Conservation (phyloP, 1,140 invertebrate species). For the Bradynema listronoti region DNA sequence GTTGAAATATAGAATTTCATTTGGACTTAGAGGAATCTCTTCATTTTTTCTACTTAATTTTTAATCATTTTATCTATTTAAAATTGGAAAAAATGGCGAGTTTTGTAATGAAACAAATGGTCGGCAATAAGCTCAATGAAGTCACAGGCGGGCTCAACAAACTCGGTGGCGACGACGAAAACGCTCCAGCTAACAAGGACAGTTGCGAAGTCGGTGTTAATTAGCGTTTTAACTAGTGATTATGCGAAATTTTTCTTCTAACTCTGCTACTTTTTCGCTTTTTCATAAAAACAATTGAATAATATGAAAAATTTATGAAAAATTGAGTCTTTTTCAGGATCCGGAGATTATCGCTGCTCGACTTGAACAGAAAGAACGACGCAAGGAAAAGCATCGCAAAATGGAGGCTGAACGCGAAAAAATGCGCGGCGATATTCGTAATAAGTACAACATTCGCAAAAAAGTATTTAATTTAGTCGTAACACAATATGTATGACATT, state of each 20-base stretch:
- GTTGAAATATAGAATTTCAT: too few species aligned
- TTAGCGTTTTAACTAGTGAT: not conserved
- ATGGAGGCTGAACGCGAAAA: slow-evolving; percentile 96
- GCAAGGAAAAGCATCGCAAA: slow-evolving; percentile 68
- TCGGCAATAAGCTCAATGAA: slow-evolving; percentile 50
- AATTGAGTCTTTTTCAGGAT: slow-evolving; percentile 5
- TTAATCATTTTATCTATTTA: too few species aligned
- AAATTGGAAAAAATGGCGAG: slow-evolving; percentile 29
- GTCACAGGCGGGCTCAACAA: slow-evolving; percentile 48
- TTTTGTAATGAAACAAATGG: slow-evolving; percentile 47
- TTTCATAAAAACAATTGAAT: not conserved
- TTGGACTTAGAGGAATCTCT: too few species aligned
- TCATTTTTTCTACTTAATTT: too few species aligned
- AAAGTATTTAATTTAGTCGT: slow-evolving; percentile 28
- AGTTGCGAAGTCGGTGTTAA: not conserved
- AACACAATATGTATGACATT: not conserved
- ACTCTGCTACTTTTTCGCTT: not conserved
- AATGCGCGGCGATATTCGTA: slow-evolving; percentile 92
- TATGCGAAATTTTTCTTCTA: not conserved
- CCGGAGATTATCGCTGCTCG: slow-evolving; percentile 59
- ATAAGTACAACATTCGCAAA: slow-evolving; percentile 67
- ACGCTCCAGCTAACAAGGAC: slow-evolving; percentile 40
- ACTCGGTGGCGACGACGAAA: slow-evolving; percentile 44
- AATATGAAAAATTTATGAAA: not conserved
- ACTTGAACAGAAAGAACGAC: slow-evolving; percentile 61